These are phyloP conservation scores for Lordiphosa stackelbergi DNA, from an alignment of 1,140 invertebrate species.

Conservation along the genomic window DNA sequence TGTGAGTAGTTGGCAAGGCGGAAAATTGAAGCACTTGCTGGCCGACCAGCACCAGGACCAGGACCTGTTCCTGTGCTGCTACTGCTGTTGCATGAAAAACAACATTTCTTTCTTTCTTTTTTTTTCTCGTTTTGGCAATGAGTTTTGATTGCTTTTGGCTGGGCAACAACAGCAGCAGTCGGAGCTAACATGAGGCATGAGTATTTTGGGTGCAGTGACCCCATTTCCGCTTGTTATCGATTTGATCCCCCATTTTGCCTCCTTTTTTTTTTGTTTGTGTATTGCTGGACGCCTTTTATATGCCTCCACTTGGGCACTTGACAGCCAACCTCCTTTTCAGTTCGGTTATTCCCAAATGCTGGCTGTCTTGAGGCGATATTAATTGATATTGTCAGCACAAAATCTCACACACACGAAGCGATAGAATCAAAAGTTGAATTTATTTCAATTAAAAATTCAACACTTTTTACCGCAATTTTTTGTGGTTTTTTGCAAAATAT, in stretches of 20 bases:
- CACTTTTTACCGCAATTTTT: slow-evolving; percentile 7
- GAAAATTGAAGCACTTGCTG: slow-evolving; percentile 70
- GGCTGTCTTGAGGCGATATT: slow-evolving; percentile 20
- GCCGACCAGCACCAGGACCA: slow-evolving; percentile 21
- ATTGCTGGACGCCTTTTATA: slow-evolving; percentile 29
- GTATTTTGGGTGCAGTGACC: slow-evolving; percentile 67
- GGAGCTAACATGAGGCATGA: slow-evolving; percentile 16
- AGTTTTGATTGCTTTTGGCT: slow-evolving; percentile 72
- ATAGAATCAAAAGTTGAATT: slow-evolving; percentile 46
- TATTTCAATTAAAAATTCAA: slow-evolving; percentile 45
- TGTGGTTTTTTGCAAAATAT: slow-evolving; percentile 20
- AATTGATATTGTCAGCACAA: slow-evolving; percentile 35
- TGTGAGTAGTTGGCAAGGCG: slow-evolving; percentile 60
- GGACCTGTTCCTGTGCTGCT: slow-evolving; percentile 17
- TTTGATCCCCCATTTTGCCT: slow-evolving; percentile 37
- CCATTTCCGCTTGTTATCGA: slow-evolving; percentile 73
- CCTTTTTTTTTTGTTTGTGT: slow-evolving; percentile 8
- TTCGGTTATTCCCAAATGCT: slow-evolving; percentile 14
- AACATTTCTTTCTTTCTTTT: slow-evolving; percentile 35
- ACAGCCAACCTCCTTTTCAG: slow-evolving; percentile 39
- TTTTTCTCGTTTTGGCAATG: slow-evolving; percentile 63
- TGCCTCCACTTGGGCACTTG: slow-evolving; percentile 61
- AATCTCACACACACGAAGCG: slow-evolving; percentile 2
- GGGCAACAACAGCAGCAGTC: slow-evolving; percentile 18
- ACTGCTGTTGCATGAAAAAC: slow-evolving; percentile 32